These are phyloP conservation scores for Papilio demoleus DNA, from an alignment of 2,888 invertebrate genomes.

Conservation along the genomic window DNA sequence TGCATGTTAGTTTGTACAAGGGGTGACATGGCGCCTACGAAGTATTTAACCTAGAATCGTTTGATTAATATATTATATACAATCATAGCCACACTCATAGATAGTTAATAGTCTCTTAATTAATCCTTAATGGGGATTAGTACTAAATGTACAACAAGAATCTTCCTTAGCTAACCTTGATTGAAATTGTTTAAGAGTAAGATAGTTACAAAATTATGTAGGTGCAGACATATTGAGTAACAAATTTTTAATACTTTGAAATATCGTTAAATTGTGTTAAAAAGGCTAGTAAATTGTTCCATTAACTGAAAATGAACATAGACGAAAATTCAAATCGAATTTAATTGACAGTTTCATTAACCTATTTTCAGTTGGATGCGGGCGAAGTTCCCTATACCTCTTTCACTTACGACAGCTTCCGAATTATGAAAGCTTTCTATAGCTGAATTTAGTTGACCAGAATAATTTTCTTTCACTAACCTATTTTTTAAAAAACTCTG, in stretches of 20 bases:
- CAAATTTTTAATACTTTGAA: too few species aligned
- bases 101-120: constrained; percentile 42
- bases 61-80: constrained; percentile 28
- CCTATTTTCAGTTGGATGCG: constrained; percentile 62
- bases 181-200: too few species aligned
- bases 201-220: too few species aligned
- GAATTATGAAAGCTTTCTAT: constrained; percentile 15
- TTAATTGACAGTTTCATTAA: constrained; percentile 80
- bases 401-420: constrained; percentile 9
- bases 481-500: too few species aligned
- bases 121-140: background rate
- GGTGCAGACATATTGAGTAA: too few species aligned
- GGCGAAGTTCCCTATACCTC: background rate
- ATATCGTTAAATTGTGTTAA: background rate
- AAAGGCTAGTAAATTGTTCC: constrained; percentile 61
- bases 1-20: constrained; percentile 13
- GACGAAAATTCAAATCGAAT: constrained; percentile 70
- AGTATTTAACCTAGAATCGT: background rate
- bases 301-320: constrained; percentile 64
- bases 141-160: too few species aligned
- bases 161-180: too few species aligned
- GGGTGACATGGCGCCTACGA: constrained; percentile 21
- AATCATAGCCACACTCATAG: constrained; percentile 48
- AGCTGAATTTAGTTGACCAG: background rate
- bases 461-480: background rate